Evolutionary conservation across 2,113 vertebrate species (phyloP).

Genomic region (Macquaria australasica): DNA sequence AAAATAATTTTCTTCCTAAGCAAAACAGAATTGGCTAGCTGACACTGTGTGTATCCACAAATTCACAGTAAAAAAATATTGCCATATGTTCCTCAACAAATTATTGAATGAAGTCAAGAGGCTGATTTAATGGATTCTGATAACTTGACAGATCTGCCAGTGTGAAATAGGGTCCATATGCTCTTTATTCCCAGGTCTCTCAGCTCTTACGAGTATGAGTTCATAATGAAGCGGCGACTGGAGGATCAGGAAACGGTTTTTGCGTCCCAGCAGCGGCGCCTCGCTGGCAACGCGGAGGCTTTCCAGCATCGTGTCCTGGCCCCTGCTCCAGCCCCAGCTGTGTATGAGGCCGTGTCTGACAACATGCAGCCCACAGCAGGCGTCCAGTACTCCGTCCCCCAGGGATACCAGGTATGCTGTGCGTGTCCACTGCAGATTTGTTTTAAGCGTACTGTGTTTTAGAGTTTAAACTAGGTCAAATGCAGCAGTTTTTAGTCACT

Average conservation of each 20-base stretch:
- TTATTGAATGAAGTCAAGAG: conserved; percentile 19
- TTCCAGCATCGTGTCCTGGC: conserved; percentile 96
- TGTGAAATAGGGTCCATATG: conserved; percentile 30
- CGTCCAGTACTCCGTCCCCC: conserved; percentile 96
- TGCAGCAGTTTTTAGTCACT: neutral
- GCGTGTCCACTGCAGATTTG: neutral
- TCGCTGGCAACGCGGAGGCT: conserved; percentile 89
- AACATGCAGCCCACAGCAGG: conserved; percentile 96
- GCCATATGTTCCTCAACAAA: conserved; percentile 10
- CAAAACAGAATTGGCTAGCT: conserved; percentile 22
- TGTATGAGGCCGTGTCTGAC: conserved; percentile 93
- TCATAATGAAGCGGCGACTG: conserved; percentile 98
- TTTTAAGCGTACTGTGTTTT: neutral
- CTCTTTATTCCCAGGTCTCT: conserved; percentile 66
- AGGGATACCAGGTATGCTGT: conserved; percentile 92
- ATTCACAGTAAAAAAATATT: conserved; percentile 22
- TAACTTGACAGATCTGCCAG: neutral
- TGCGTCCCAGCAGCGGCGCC: conserved; percentile 91
- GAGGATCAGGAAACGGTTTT: conserved; percentile 98
- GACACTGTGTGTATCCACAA: conserved; percentile 30
- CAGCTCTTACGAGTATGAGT: conserved; percentile 89
- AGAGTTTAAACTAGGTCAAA: neutral
- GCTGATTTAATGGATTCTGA: conserved; percentile 25
- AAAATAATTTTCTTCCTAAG: neutral
- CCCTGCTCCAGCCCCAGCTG: conserved; percentile 89